These are phyloP conservation scores for Drosophila bocqueti DNA, from an alignment of 1,140 invertebrate genomes.

Conservation along the genomic window DNA sequence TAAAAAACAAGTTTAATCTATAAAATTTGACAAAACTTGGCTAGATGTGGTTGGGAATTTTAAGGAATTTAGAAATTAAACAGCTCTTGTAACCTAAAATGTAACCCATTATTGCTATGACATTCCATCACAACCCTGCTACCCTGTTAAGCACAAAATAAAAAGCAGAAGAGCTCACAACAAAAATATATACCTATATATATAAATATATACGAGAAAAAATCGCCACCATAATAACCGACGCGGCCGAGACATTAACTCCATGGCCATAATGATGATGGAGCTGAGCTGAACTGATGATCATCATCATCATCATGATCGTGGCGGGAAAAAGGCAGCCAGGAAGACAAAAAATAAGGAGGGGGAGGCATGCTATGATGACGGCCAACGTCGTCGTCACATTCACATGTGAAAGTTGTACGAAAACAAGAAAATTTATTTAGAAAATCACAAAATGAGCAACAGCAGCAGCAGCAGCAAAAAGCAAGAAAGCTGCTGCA, in stretches of 20 bases:
- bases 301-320: neutral
- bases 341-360: constrained; percentile 12
- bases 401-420: constrained; percentile 78
- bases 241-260: constrained; percentile 58
- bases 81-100: neutral
- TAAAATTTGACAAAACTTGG: too few relatives aligned
- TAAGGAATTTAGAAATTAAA: too few relatives aligned
- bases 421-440: constrained; percentile 76
- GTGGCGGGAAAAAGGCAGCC: constrained; percentile 4
- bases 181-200: constrained; percentile 2
- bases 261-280: constrained; percentile 14
- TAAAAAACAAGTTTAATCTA: too few relatives aligned
- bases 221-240: constrained; percentile 49
- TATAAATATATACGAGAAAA: constrained; percentile 24
- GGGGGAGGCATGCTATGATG: constrained; percentile 42
- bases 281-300: neutral
- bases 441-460: constrained; percentile 63
- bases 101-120: neutral
- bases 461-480: constrained; percentile 14
- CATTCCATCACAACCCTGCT: constrained; percentile 10
- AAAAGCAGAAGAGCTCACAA: constrained; percentile 15
- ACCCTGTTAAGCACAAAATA: constrained; percentile 22
- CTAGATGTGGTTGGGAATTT: too few relatives aligned
- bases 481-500: constrained; percentile 28
- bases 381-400: constrained; percentile 52